These are phyloP conservation scores for Neosalanx taihuensis DNA, from an alignment of 2,797 vertebrate genomes.

Conservation along the genomic window DNA sequence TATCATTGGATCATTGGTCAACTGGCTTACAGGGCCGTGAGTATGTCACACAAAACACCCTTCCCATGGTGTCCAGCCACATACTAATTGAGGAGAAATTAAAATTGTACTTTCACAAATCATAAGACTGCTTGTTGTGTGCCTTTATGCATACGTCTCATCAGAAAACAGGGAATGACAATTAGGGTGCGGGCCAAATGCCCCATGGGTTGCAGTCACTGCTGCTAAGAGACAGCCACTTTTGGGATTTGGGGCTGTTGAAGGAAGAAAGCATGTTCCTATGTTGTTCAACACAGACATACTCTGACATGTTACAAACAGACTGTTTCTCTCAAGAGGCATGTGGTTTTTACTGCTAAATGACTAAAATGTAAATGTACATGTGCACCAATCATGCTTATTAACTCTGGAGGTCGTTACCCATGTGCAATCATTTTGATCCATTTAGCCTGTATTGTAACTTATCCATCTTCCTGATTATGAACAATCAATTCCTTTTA, in stretches of 20 bases:
- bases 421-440: background rate
- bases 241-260: background rate
- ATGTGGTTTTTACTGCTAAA: too few relatives aligned
- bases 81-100: background rate
- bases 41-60: background rate
- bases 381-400: background rate
- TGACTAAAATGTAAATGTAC: too few relatives aligned
- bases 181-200: background rate
- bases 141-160: background rate
- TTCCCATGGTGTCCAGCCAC: background rate
- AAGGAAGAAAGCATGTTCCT: background rate
- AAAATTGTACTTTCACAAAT: background rate
- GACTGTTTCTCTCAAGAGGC: too few relatives aligned
- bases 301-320: too few relatives aligned
- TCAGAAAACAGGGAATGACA: background rate
- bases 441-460: too few relatives aligned
- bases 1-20: background rate
- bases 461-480: too few relatives aligned
- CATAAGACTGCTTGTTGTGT: background rate
- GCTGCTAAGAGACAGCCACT: background rate
- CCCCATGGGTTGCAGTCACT: background rate
- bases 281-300: background rate
- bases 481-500: background rate
- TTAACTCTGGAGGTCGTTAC: background rate
- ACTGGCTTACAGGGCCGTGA: background rate